phyloP scores from a whole-genome alignment of 35 echinoderm and acorn worm species.

The Apostichopus japonicus region DNA sequence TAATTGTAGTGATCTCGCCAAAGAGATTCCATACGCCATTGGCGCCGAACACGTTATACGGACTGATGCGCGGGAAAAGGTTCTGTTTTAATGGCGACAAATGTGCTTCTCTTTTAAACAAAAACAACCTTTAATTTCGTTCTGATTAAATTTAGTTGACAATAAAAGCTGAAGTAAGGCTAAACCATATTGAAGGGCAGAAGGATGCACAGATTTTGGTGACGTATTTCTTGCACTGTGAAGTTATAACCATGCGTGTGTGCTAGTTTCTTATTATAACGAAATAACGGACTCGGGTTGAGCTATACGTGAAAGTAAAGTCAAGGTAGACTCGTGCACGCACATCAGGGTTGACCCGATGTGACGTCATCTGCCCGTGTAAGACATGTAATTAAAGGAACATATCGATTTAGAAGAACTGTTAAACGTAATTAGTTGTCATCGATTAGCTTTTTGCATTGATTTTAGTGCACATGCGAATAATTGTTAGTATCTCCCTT shows the following conservation, averaged over 20 bases:
- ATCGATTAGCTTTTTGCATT: no score
- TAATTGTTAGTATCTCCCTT: no score
- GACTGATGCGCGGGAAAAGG: constrained; percentile 42
- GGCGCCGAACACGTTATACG: constrained; percentile 33
- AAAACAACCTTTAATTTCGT: background rate
- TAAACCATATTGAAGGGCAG: background rate
- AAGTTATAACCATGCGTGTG: background rate
- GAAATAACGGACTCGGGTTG: background rate
- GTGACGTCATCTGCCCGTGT: background rate
- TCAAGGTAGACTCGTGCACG: background rate
- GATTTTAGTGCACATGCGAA: no score
- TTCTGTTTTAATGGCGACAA: constrained; percentile 11
- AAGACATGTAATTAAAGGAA: background rate
- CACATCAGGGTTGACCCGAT: background rate
- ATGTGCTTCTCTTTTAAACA: background rate
- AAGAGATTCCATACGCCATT: background rate
- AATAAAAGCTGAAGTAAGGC: background rate
- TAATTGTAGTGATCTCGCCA: background rate
- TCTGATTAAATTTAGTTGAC: constrained; percentile 34
- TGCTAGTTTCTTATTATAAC: background rate
- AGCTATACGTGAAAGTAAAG: background rate
- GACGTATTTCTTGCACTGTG: background rate
- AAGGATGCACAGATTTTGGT: background rate
- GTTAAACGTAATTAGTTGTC: no score
- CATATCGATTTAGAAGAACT: no score